A percentile compares a stretch with the other conserved stretches of the same genome.
Evolutionary conservation across 2,888 invertebrate genomes (phyloP).

Genomic region (Eristalis tenax): DNA sequence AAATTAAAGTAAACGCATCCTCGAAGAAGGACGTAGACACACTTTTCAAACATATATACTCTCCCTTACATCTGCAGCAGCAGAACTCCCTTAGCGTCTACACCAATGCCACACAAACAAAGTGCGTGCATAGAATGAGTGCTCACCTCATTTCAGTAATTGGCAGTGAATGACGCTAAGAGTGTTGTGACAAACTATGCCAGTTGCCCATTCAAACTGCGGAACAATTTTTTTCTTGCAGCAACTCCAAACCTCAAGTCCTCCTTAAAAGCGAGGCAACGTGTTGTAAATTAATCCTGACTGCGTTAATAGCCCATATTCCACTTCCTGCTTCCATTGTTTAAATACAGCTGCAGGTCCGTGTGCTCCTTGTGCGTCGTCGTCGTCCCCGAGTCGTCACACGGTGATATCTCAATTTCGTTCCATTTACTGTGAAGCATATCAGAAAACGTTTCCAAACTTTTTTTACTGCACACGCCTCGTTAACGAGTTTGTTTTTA

Average conservation of each 20-base stretch:
- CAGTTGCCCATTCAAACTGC: constrained; percentile 9
- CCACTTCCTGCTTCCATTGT: constrained; percentile 23
- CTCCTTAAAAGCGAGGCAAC: constrained; percentile 9
- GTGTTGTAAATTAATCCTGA: constrained; percentile 41
- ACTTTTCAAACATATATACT: not conserved
- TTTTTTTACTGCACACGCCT: constrained; percentile 10
- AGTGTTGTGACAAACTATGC: constrained; percentile 47
- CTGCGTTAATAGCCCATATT: constrained; percentile 43
- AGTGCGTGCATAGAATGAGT: constrained; percentile 47
- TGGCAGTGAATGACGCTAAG: constrained; percentile 12
- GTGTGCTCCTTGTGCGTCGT: not conserved
- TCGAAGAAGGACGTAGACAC: constrained; percentile 33
- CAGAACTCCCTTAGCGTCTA: not conserved
- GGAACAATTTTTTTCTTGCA: not conserved
- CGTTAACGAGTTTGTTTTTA: constrained; percentile 33
- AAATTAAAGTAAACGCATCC: constrained; percentile 44
- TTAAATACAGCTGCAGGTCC: constrained; percentile 17
- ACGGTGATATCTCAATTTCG: constrained; percentile 26
- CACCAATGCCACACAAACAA: not conserved
- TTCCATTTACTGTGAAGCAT: not conserved
- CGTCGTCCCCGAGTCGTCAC: not conserved
- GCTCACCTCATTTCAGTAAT: constrained; percentile 58
- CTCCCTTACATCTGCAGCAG: not conserved
- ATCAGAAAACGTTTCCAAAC: constrained; percentile 31
- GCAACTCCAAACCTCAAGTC: constrained; percentile 20